phyloP scores from a whole-genome alignment of 2,113 vertebrate species.

The Hippocampus zosterae region DNA sequence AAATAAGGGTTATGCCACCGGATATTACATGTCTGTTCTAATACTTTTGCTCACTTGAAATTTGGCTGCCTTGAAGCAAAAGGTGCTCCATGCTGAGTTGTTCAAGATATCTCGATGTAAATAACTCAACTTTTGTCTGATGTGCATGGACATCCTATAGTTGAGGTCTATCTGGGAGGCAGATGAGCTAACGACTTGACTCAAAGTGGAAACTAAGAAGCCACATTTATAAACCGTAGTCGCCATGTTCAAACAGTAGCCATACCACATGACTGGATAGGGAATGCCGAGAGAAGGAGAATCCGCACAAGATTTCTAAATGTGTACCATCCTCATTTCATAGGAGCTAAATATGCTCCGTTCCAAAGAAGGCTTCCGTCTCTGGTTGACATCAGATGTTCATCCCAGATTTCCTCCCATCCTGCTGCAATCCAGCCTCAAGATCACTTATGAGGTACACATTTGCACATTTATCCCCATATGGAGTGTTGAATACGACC shows the following conservation, averaged over 20 bases:
- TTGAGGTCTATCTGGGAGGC: neutral
- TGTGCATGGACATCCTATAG: neutral
- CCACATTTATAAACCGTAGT: neutral
- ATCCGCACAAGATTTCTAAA: neutral
- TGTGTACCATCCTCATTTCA: conserved; percentile 22
- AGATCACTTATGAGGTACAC: conserved; percentile 94
- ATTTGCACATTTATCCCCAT: neutral
- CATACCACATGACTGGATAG: neutral
- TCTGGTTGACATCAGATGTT: conserved; percentile 95
- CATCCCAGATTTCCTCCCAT: conserved; percentile 88
- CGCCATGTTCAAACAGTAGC: neutral
- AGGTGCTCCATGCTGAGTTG: no score
- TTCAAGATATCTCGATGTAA: no score
- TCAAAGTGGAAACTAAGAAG: no score
- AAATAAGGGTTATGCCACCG: no score
- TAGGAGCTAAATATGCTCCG: conserved; percentile 89
- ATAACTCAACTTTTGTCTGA: neutral
- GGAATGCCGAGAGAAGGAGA: neutral
- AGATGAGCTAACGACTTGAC: neutral
- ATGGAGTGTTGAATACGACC: neutral
- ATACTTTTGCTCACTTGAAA: no score
- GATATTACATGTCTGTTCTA: no score
- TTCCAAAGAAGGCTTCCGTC: conserved; percentile 86
- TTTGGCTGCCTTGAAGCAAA: no score
- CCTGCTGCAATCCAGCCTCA: conserved; percentile 92